Evolutionary conservation across 2,888 invertebrate species (phyloP).

Genomic region (Rhagonycha lutea): DNA sequence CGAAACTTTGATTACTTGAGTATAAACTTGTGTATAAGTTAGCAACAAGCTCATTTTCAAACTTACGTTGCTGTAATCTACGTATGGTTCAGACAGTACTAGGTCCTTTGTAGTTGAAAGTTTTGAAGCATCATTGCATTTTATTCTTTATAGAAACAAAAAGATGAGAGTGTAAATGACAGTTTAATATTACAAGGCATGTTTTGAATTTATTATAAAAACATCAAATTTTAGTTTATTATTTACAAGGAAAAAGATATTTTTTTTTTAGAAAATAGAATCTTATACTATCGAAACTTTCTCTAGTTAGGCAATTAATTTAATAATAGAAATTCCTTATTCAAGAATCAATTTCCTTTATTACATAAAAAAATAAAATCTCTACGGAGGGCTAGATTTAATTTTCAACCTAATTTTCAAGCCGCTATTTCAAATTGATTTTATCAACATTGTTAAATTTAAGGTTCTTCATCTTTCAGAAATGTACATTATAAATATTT

Average conservation of each 20-base stretch:
- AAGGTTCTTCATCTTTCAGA: not conserved
- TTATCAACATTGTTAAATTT: not conserved
- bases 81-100: slow-evolving; percentile 10
- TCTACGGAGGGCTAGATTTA: not conserved
- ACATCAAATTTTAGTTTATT: not conserved
- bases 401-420: not conserved
- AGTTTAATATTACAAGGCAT: slow-evolving; percentile 4
- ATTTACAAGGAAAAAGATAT: not conserved
- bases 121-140: slow-evolving; percentile 15
- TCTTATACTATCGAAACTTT: not conserved
- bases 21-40: slow-evolving; percentile 7
- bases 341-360: not conserved
- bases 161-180: slow-evolving; percentile 13
- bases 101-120: slow-evolving; percentile 4
- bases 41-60: not conserved
- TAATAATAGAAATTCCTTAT: not conserved
- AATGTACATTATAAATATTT: not conserved
- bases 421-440: not conserved
- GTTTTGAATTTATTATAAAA: not conserved
- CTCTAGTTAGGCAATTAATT: not conserved
- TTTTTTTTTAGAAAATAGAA: not conserved
- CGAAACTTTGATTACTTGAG: slow-evolving; percentile 9
- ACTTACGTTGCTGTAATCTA: slow-evolving; percentile 1
- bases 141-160: slow-evolving; percentile 8
- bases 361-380: not conserved